These are phyloP conservation scores for Mactromeris polynyma DNA, from an alignment of 2,888 invertebrate genomes.

Conservation along the genomic window DNA sequence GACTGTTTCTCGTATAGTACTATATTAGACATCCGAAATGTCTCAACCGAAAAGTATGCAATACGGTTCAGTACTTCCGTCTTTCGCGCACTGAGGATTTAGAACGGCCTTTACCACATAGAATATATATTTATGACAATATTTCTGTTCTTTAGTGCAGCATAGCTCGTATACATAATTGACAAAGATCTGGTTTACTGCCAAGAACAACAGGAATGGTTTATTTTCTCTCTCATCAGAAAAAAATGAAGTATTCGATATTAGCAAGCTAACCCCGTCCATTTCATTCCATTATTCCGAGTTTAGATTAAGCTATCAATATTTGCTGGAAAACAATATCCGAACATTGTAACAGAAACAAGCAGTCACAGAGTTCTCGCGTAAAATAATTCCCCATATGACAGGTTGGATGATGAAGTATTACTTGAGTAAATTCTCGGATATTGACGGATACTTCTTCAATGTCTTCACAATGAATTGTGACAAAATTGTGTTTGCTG, in stretches of 20 bases:
- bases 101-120: background rate
- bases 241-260: background rate
- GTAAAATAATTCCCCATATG: background rate
- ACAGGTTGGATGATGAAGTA: slow-evolving; percentile 7
- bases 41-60: background rate
- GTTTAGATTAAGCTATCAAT: slow-evolving; percentile 8
- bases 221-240: background rate
- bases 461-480: background rate
- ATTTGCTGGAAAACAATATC: slow-evolving; percentile 5
- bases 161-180: background rate
- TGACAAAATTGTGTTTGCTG: background rate
- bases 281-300: slow-evolving; percentile 1
- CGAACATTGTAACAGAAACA: background rate
- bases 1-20: background rate
- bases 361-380: background rate
- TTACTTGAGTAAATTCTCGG: background rate
- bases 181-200: background rate
- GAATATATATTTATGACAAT: background rate
- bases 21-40: background rate
- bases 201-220: background rate
- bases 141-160: background rate
- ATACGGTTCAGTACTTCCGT: background rate
- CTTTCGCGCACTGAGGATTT: background rate
- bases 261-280: background rate
- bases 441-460: background rate